phyloP scores from a whole-genome alignment of 1,140 invertebrate species.

The Drosophila arizonae region DNA sequence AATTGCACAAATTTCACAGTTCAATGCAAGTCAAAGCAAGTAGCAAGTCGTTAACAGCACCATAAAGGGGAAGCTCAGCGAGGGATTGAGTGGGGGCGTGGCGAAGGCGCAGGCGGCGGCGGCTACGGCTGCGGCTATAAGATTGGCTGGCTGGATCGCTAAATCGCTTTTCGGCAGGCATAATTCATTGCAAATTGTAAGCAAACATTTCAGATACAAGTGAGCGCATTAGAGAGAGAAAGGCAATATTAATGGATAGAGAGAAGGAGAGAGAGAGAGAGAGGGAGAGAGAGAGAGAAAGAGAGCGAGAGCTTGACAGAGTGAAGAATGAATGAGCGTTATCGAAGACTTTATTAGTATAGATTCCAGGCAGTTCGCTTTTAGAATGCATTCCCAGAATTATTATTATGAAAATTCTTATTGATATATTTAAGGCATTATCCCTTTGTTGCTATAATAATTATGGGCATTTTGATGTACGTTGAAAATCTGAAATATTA shows the following conservation, averaged over 20 bases:
- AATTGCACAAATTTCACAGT: constrained; percentile 79
- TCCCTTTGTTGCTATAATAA: neutral
- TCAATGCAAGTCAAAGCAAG: constrained; percentile 59
- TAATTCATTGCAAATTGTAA: constrained; percentile 59
- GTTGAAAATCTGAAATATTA: too few relatives aligned
- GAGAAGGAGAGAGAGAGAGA: neutral
- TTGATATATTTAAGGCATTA: neutral
- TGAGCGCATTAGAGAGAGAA: constrained; percentile 11
- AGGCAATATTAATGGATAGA: constrained; percentile 8
- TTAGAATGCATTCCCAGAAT: neutral
- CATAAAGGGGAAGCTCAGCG: neutral
- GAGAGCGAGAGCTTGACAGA: too few relatives aligned
- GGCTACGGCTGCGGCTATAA: neutral
- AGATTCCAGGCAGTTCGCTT: constrained; percentile 14
- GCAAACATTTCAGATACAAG: constrained; percentile 63
- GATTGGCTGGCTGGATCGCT: constrained; percentile 25
- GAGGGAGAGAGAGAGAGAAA: neutral
- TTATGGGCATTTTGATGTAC: neutral
- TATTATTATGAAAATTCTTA: neutral
- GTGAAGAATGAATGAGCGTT: neutral
- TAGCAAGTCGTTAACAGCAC: neutral
- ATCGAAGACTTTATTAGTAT: constrained; percentile 34
- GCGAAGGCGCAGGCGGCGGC: neutral
- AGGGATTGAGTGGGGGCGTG: neutral
- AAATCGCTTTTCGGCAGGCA: constrained; percentile 26